Conservation (phyloP, 2,888 invertebrate genomes). For the Pachydiplax longipennis region DNA sequence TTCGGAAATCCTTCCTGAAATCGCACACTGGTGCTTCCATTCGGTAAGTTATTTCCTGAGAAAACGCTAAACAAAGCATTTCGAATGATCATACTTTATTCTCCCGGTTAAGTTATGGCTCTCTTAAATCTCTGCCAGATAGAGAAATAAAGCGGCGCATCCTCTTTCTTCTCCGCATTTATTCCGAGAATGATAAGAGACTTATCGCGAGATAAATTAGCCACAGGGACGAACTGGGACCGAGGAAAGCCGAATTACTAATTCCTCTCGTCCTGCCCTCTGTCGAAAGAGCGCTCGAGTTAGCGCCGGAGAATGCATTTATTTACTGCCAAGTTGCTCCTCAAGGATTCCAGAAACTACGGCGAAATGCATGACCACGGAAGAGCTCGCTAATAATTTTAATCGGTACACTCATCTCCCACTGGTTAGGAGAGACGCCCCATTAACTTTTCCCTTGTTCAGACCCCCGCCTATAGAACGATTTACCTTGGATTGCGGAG, state of each 20-base stretch:
- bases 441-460: not conserved
- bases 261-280: not conserved
- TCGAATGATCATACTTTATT: too few relatives aligned
- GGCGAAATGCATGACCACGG: not conserved
- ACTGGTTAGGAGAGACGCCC: not conserved
- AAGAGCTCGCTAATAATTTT: not conserved
- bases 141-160: too few relatives aligned
- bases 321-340: not conserved
- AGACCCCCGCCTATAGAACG: not conserved
- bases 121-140: too few relatives aligned
- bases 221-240: not conserved
- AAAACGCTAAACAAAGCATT: too few relatives aligned
- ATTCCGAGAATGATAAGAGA: too few relatives aligned
- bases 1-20: too few relatives aligned
- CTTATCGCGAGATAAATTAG: not conserved
- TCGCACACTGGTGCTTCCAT: too few relatives aligned
- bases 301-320: not conserved
- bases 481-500: too few relatives aligned
- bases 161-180: too few relatives aligned
- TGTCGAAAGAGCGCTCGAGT: not conserved
- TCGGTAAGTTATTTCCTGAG: too few relatives aligned
- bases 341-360: not conserved
- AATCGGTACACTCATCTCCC: not conserved
- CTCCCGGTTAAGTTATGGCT: too few relatives aligned
- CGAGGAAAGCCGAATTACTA: not conserved